Base-by-base conservation (phyloP, 1,140 invertebrate species). In the Heliconius congener region DNA sequence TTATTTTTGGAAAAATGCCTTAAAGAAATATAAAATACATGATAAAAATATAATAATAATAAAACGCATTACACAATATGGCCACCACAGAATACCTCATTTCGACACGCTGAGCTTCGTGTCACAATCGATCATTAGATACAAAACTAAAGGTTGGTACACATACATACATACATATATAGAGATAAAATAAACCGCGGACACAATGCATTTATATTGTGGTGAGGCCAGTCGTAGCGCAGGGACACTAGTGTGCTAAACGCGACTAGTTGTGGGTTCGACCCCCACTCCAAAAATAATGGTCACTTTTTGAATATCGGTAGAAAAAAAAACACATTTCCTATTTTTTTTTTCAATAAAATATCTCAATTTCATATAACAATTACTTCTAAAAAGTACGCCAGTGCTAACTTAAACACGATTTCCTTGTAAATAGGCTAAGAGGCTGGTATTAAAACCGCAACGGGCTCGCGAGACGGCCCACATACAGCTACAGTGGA, bases 381-480 rank as follows among this genome's bases (percentile, higher is more conserved):
- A 66, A 66, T 66, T 3, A 30, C 13, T 66, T 66, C 9, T 16
- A 30, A 30, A 66, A 57, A 60, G 2, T 8, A 60, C n/a, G 9
- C 50, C 8, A 52, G 16, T 19, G 50, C 50, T 30, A 27, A 5
- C 60, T 66, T 30, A 66, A 66, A 66, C 11, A 30, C 23, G 23
- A 66, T 66, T 66, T 66, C 23, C 27, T 66, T 66, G 11, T 66
- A 66, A 30, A 66, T 66, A 66, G 60, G 60, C 60, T 66, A 66
- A 66, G 60, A 66, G 27, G 60, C 23, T 30, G 60, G 60, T 27
- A 66, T 66, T 66, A 66, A 16, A 66, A 66, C 60, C 60, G 60
- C 60, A 66, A 60, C 55, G 9, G 27, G 27, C 60, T 66, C 27
- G 27, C 60, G 60, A 66, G 60, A 66, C 60, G 60, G 60, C 60